phyloP scores from a whole-genome alignment of 2,888 invertebrate genomes.

The Linyphia triangularis region DNA sequence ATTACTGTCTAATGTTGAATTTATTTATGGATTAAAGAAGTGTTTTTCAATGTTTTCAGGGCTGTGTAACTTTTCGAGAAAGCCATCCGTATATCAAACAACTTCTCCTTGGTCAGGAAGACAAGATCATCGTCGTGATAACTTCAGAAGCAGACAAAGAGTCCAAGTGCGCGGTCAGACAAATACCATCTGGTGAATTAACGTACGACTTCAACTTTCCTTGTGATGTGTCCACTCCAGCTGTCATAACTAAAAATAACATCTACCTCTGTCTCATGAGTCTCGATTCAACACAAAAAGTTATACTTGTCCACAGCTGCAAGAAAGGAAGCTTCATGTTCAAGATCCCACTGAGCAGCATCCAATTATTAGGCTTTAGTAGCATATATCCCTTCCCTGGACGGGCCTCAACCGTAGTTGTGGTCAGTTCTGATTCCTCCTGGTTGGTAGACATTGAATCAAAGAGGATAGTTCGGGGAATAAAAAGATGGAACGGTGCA shows the following conservation, averaged over 20 bases:
- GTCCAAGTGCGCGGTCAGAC: slow-evolving; percentile 76
- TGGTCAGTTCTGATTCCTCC: slow-evolving; percentile 93
- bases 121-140: slow-evolving; percentile 87
- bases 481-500: slow-evolving; percentile 94
- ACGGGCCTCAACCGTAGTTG: slow-evolving; percentile 86
- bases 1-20: too few species aligned
- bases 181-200: slow-evolving; percentile 85
- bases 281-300: slow-evolving; percentile 89
- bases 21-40: too few species aligned
- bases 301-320: slow-evolving; percentile 86
- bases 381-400: slow-evolving; percentile 80
- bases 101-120: slow-evolving; percentile 87
- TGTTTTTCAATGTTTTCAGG: slow-evolving; percentile 55
- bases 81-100: slow-evolving; percentile 90
- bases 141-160: slow-evolving; percentile 83
- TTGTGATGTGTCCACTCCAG: slow-evolving; percentile 89
- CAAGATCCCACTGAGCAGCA: slow-evolving; percentile 77
- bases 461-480: slow-evolving; percentile 91
- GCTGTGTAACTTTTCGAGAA: slow-evolving; percentile 88
- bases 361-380: slow-evolving; percentile 78
- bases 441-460: slow-evolving; percentile 93
- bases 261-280: slow-evolving; percentile 88
- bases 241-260: slow-evolving; percentile 90
- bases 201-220: slow-evolving; percentile 91
- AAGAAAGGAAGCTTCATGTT: slow-evolving; percentile 85